A percentile compares a stretch with the other conserved stretches of the same genome.
phyloP scores from a whole-genome alignment of 2,888 invertebrate species.

The Lissonota sp. region DNA sequence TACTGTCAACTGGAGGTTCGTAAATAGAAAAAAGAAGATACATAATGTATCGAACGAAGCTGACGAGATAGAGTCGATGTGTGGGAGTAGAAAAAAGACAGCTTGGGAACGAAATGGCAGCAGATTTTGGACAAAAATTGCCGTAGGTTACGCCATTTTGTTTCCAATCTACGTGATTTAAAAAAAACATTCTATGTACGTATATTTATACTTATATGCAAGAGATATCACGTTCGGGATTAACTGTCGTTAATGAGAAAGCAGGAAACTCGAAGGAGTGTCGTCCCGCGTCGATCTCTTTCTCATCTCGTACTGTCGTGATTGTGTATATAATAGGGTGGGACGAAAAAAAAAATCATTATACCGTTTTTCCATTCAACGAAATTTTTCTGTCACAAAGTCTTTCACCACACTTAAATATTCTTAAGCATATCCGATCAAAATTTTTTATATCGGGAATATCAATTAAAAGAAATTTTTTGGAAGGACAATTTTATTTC shows the following conservation, averaged over 20 bases:
- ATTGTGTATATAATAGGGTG: background rate
- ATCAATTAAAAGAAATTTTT: too few species aligned
- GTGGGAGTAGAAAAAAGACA: constrained; percentile 46
- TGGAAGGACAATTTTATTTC: too few species aligned
- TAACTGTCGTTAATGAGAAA: constrained; percentile 64
- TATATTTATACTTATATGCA: background rate
- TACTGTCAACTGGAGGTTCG: background rate
- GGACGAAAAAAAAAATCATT: too few species aligned
- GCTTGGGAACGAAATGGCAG: too few species aligned
- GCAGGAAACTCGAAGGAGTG: constrained; percentile 58
- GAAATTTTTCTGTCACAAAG: too few species aligned
- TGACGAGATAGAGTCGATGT: constrained; percentile 42
- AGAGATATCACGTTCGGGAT: constrained; percentile 52
- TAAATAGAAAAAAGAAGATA: constrained; percentile 29
- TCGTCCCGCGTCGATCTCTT: constrained; percentile 51
- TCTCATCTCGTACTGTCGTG: constrained; percentile 16
- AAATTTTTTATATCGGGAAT: too few species aligned
- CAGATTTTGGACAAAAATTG: too few species aligned
- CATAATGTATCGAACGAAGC: constrained; percentile 38
- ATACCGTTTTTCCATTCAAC: too few species aligned
- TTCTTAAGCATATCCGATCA: too few species aligned
- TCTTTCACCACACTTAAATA: too few species aligned
- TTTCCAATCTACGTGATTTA: too few species aligned
- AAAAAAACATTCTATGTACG: background rate
- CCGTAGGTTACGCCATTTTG: too few species aligned